These are phyloP conservation scores for Melinopterus prodromus DNA, from an alignment of 2,888 invertebrate species.

Conservation along the genomic window DNA sequence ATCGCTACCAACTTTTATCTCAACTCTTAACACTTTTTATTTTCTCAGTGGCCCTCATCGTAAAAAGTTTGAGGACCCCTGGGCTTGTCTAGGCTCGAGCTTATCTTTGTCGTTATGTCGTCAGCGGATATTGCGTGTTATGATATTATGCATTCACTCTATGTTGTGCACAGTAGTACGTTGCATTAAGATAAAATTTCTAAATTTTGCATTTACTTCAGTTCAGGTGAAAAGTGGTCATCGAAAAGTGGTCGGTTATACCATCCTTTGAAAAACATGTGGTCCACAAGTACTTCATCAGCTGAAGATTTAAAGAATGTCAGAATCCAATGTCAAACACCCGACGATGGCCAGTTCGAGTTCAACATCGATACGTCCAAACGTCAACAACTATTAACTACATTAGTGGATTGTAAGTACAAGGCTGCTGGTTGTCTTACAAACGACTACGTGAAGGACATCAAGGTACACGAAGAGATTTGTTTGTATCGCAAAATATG, in stretches of 20 bases:
- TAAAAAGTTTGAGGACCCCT: too few species aligned
- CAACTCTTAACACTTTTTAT: too few species aligned
- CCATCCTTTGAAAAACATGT: background rate
- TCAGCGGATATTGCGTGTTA: too few species aligned
- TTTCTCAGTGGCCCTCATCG: too few species aligned
- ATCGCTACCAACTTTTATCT: too few species aligned
- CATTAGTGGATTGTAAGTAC: background rate
- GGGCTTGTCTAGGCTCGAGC: too few species aligned
- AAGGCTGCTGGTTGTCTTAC: background rate
- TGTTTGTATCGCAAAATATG: too few species aligned
- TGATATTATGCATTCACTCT: too few species aligned
- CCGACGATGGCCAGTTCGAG: background rate
- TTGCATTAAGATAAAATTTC: too few species aligned
- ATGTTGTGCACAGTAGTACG: too few species aligned
- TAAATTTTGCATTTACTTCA: background rate
- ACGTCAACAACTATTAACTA: background rate
- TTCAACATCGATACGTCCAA: background rate
- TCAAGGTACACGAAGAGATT: background rate
- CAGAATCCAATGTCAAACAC: background rate
- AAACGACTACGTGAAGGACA: background rate
- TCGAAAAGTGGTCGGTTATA: background rate
- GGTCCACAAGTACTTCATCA: background rate
- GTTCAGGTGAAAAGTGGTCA: background rate
- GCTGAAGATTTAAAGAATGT: background rate
- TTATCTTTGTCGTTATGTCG: too few species aligned